Evolutionary conservation across 2,113 vertebrate genomes (phyloP).

Genomic region (Dendrocopos noguchii): DNA sequence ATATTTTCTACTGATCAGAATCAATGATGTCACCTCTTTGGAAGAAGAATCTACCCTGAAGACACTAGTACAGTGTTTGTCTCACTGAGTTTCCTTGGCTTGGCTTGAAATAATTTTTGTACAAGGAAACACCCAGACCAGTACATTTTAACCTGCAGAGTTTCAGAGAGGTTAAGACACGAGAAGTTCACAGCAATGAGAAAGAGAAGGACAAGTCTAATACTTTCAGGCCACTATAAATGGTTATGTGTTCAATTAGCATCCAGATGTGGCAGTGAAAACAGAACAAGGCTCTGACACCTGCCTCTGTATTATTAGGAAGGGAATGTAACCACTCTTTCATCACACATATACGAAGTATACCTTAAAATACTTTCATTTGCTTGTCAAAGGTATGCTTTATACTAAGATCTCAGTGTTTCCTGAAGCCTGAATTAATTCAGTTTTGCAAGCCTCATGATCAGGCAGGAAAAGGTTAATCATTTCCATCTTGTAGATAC

Average conservation of each 20-base stretch:
- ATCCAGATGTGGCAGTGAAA: neutral
- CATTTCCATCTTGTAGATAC: neutral
- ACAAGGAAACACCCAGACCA: neutral
- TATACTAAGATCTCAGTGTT: neutral
- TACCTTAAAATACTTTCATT: neutral
- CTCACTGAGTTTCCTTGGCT: neutral
- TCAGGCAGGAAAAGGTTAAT: neutral
- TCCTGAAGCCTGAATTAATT: neutral
- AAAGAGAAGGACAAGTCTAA: neutral
- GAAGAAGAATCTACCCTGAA: neutral
- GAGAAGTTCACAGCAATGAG: neutral
- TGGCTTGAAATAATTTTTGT: neutral
- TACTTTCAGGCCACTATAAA: neutral
- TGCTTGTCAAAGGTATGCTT: neutral
- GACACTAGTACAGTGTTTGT: neutral
- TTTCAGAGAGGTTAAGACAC: neutral
- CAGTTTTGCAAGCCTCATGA: neutral
- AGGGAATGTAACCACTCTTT: neutral
- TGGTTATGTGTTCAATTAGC: neutral
- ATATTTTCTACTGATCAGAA: neutral
- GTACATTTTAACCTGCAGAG: neutral
- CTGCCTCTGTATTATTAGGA: neutral
- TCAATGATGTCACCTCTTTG: neutral
- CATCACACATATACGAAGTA: neutral
- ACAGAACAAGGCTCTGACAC: neutral